Percentiles rank a stretch among this genome's conserved stretches.
phyloP scores from a whole-genome alignment of 1,140 invertebrate genomes.

The Euwallacea similis region DNA sequence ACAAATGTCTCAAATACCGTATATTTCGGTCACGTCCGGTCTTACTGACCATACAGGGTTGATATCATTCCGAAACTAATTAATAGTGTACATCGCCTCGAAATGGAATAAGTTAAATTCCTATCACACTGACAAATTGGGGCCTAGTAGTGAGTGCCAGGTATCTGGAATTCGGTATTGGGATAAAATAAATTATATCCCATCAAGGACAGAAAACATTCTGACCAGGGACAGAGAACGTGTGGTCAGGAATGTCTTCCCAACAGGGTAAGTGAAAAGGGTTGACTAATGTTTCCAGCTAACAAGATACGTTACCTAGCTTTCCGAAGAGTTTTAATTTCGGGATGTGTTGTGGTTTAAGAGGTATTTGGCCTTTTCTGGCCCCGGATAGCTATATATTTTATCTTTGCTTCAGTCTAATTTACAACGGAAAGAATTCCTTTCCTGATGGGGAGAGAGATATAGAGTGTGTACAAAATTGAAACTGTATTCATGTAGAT shows the following conservation, averaged over 20 bases:
- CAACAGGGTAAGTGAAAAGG: slow-evolving; percentile 34
- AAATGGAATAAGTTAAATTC: slow-evolving; percentile 32
- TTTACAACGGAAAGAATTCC: slow-evolving; percentile 14
- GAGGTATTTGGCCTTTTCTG: slow-evolving; percentile 22
- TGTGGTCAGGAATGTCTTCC: slow-evolving; percentile 36
- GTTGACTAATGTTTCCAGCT: slow-evolving; percentile 39
- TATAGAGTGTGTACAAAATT: no score
- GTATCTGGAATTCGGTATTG: slow-evolving; percentile 29
- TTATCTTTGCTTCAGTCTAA: slow-evolving; percentile 19
- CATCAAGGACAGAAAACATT: slow-evolving; percentile 15
- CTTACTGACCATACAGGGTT: slow-evolving; percentile 7
- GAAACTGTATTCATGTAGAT: no score
- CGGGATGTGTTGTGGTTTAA: slow-evolving; percentile 34
- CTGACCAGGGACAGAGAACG: slow-evolving; percentile 29
- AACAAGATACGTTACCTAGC: slow-evolving; percentile 38
- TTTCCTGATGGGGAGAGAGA: neutral
- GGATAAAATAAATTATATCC: slow-evolving; percentile 35
- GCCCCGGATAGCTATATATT: neutral
- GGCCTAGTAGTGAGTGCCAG: slow-evolving; percentile 26
- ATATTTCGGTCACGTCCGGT: neutral
- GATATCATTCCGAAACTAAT: slow-evolving; percentile 25
- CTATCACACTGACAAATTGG: slow-evolving; percentile 31
- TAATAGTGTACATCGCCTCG: slow-evolving; percentile 20
- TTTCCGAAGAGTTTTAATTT: slow-evolving; percentile 38
- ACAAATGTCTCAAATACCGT: no score